Evolutionary conservation across 2,888 invertebrate genomes (phyloP).

Genomic region (Gryllus longicercus): DNA sequence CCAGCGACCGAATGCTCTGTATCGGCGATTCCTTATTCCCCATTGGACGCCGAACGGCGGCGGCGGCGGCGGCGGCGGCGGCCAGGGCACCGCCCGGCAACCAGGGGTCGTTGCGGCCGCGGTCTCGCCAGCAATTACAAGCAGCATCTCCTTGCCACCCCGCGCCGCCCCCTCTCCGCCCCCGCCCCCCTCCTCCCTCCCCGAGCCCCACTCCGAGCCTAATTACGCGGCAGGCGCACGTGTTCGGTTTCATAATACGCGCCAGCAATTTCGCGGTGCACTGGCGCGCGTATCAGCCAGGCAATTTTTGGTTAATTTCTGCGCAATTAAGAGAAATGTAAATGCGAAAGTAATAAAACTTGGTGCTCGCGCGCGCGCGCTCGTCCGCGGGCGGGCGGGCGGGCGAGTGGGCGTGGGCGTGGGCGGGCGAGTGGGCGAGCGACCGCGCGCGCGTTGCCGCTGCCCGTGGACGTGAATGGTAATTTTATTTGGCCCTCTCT

Average conservation of each 20-base stretch:
- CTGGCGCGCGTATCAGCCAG: background rate
- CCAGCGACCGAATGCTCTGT: too few relatives aligned
- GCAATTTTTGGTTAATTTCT: constrained; percentile 17
- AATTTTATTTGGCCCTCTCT: background rate
- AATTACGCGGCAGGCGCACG: background rate
- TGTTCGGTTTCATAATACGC: constrained; percentile 17
- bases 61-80: too few relatives aligned
- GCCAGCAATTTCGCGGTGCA: constrained; percentile 17
- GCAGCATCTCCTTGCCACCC: background rate
- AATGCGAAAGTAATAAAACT: constrained; percentile 17
- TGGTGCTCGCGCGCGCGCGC: background rate
- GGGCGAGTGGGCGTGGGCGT: too few relatives aligned
- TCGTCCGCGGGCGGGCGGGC: too few relatives aligned
- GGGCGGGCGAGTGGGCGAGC: too few relatives aligned
- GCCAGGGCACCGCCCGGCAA: too few relatives aligned
- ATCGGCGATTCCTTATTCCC: too few relatives aligned
- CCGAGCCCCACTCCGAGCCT: background rate
- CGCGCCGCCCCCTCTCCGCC: background rate
- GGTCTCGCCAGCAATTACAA: background rate
- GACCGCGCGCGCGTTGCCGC: too few relatives aligned
- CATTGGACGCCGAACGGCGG: too few relatives aligned
- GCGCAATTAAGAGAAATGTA: constrained; percentile 17
- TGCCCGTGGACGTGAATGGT: background rate
- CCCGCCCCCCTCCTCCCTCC: background rate
- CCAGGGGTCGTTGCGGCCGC: background rate